Conservation (phyloP, 2,797 vertebrate genomes). For the Erithacus rubecula region DNA sequence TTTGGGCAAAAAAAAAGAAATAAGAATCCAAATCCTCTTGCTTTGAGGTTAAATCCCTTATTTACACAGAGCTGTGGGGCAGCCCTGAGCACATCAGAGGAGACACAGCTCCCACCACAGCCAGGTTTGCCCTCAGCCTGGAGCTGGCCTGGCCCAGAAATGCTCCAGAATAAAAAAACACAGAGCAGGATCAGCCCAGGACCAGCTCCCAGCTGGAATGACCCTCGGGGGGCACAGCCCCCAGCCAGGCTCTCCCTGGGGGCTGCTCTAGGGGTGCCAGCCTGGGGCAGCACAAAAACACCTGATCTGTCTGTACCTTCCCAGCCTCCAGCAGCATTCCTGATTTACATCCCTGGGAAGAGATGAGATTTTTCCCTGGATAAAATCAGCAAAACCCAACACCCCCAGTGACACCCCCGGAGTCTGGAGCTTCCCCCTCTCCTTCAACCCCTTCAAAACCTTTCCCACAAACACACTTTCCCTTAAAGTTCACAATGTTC, state of each 20-base stretch:
- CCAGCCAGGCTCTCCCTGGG: rapidly evolving
- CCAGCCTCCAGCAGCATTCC: not conserved
- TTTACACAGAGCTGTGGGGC: not conserved
- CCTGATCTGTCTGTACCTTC: not conserved
- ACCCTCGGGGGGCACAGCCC: not conserved
- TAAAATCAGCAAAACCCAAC: not conserved
- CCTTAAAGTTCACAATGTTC: not conserved
- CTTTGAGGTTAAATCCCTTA: not conserved
- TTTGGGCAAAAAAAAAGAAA: not conserved
- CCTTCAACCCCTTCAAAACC: not conserved
- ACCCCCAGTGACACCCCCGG: not conserved
- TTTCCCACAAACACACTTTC: not conserved
- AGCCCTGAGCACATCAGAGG: not conserved
- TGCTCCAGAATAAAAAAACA: rapidly evolving
- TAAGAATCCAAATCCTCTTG: not conserved
- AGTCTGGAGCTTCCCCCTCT: not conserved
- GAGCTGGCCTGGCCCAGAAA: not conserved
- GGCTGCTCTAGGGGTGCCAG: rapidly evolving
- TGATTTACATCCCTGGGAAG: not conserved
- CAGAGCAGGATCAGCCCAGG: not conserved
- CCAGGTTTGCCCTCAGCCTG: rapidly evolving
- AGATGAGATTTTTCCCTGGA: rapidly evolving
- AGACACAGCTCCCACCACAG: not conserved
- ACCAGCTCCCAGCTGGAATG: not conserved
- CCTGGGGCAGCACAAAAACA: not conserved